These are phyloP conservation scores for Anguilla marmorata DNA, from an alignment of 2,797 vertebrate species.

Conservation along the genomic window DNA sequence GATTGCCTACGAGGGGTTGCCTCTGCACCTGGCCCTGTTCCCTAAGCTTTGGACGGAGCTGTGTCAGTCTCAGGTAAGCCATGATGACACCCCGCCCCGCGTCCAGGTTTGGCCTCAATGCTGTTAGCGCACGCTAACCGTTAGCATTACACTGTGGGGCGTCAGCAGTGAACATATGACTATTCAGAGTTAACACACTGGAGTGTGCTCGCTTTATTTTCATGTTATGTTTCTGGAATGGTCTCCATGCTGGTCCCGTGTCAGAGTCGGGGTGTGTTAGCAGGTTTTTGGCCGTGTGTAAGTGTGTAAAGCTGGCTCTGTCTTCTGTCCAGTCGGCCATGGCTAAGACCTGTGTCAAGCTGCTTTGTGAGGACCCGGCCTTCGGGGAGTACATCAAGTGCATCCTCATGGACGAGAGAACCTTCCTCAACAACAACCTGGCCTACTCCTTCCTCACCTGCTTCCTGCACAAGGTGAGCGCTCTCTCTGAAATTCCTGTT, in stretches of 20 bases:
- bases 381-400: slow-evolving; percentile 98
- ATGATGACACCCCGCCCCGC: background rate
- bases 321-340: slow-evolving; percentile 75
- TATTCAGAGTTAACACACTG: background rate
- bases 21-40: slow-evolving; percentile 91
- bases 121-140: background rate
- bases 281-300: background rate
- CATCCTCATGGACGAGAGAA: slow-evolving; percentile 95
- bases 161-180: slow-evolving; percentile 31
- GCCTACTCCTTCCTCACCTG: slow-evolving; percentile 94
- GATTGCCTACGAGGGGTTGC: slow-evolving; percentile 96
- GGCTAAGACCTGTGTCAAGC: slow-evolving; percentile 95
- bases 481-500: background rate
- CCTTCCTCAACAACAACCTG: slow-evolving; percentile 90
- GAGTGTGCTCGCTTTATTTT: background rate
- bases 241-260: background rate
- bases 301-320: background rate
- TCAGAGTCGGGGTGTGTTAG: background rate
- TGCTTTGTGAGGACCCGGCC: slow-evolving; percentile 93
- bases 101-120: background rate
- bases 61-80: slow-evolving; percentile 89
- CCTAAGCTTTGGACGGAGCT: slow-evolving; percentile 98
- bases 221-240: background rate
- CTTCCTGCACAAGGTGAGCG: slow-evolving; percentile 88
- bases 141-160: background rate